Evolutionary conservation across 2,888 invertebrate genomes (phyloP).

Genomic region (Aphrophora alni): DNA sequence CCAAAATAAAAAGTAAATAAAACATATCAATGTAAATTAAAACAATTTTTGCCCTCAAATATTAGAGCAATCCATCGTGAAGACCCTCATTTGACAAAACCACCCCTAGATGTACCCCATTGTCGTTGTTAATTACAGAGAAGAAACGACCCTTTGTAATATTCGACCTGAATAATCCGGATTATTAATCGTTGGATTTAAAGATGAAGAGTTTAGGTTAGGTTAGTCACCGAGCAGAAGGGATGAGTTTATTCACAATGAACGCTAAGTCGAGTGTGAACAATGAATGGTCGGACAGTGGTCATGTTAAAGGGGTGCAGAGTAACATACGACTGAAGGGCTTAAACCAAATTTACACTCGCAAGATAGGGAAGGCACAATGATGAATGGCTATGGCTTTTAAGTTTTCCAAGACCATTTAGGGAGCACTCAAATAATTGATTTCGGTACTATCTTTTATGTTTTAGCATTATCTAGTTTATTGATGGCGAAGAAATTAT

Average conservation of each 20-base stretch:
- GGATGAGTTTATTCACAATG: too few relatives aligned
- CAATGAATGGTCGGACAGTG: not conserved
- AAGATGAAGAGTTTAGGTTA: conserved; percentile 2
- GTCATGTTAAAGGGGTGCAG: not conserved
- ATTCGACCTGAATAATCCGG: not conserved
- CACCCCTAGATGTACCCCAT: not conserved
- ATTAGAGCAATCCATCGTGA: too few relatives aligned
- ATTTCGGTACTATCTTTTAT: too few relatives aligned
- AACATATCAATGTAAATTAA: too few relatives aligned
- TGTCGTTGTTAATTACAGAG: conserved; percentile 9
- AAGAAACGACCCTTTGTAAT: not conserved
- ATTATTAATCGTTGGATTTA: conserved; percentile 18
- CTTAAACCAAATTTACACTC: conserved; percentile 6
- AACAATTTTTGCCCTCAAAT: too few relatives aligned
- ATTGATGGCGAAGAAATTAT: too few relatives aligned
- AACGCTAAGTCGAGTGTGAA: not conserved
- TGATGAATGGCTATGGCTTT: not conserved
- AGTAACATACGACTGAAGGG: too few relatives aligned
- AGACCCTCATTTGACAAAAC: not conserved
- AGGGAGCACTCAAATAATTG: not conserved
- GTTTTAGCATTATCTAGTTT: too few relatives aligned
- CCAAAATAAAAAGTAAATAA: too few relatives aligned
- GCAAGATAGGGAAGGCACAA: not conserved
- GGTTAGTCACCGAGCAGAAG: not conserved
- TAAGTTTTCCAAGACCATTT: not conserved